A percentile compares a stretch with the other conserved stretches of the same genome.
Evolutionary conservation across 2,113 vertebrate genomes (phyloP).

Genomic region (Limnothrissa miodon): DNA sequence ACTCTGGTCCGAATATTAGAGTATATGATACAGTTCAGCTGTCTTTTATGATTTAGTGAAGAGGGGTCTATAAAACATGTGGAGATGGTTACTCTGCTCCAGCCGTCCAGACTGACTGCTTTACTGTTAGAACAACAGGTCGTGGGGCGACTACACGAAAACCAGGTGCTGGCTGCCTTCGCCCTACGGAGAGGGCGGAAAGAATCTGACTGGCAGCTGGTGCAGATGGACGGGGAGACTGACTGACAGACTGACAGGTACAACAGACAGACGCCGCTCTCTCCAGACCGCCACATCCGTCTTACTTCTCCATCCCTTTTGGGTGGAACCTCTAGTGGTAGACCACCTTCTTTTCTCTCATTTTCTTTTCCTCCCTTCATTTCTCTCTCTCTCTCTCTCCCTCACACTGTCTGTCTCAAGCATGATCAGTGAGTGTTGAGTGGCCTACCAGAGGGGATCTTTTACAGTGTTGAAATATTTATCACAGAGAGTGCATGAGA

Average conservation of each 20-base stretch:
- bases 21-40: not conserved
- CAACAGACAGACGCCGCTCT: not conserved
- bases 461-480: constrained; percentile 47
- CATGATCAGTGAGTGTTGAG: not conserved
- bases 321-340: not conserved
- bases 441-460: constrained; percentile 14
- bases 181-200: not conserved
- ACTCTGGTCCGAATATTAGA: not conserved
- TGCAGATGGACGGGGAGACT: not conserved
- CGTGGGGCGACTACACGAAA: not conserved
- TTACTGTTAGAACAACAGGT: not conserved
- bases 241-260: not conserved
- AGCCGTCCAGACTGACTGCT: not conserved
- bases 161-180: not conserved
- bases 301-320: not conserved
- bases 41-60: not conserved
- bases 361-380: not conserved
- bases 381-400: not conserved
- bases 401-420: not conserved
- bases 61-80: not conserved
- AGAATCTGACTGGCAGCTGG: not conserved
- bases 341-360: not conserved
- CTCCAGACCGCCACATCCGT: not conserved
- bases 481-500: constrained; percentile 22
- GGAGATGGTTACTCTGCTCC: not conserved